Evolutionary conservation across 1,140 invertebrate species (phyloP).

Genomic region (Potamilus streckersoni): DNA sequence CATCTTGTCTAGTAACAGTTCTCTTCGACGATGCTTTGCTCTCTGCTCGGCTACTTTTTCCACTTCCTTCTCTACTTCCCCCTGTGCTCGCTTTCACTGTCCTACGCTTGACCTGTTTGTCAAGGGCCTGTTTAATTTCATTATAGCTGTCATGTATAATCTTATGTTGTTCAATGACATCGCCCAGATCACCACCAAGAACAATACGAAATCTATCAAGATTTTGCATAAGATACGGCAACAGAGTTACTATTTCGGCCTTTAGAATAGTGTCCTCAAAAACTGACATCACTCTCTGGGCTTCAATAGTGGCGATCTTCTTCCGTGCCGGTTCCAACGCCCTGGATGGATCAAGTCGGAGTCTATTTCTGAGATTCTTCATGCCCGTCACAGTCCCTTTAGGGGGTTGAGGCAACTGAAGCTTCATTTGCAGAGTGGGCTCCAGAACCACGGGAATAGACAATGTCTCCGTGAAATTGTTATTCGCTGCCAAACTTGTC

Average conservation of each 20-base stretch:
- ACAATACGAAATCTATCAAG: slow-evolving; percentile 55
- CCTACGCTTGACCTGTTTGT: slow-evolving; percentile 43
- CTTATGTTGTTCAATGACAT: slow-evolving; percentile 56
- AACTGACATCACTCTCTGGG: slow-evolving; percentile 66
- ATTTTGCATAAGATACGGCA: slow-evolving; percentile 62
- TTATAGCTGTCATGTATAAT: slow-evolving; percentile 53
- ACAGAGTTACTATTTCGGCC: slow-evolving; percentile 56
- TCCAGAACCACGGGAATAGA: slow-evolving; percentile 42
- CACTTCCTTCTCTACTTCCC: no score
- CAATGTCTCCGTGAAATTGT: slow-evolving; percentile 13
- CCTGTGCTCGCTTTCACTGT: slow-evolving; percentile 16
- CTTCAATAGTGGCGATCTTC: slow-evolving; percentile 65
- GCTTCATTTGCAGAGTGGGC: slow-evolving; percentile 50
- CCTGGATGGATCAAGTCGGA: slow-evolving; percentile 58
- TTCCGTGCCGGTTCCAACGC: slow-evolving; percentile 66
- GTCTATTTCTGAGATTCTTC: slow-evolving; percentile 33
- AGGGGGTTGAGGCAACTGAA: slow-evolving; percentile 34
- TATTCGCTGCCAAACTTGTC: slow-evolving; percentile 28
- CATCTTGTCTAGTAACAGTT: slow-evolving; percentile 22
- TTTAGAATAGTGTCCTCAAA: slow-evolving; percentile 62
- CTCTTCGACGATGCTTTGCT: background rate
- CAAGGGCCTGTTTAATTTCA: slow-evolving; percentile 51
- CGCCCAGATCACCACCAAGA: slow-evolving; percentile 54
- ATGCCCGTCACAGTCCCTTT: slow-evolving; percentile 14
- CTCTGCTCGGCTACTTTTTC: slow-evolving; percentile 2